Base-by-base conservation (phyloP, 2,888 invertebrate genomes). In the Megastigmus dorsalis region DNA sequence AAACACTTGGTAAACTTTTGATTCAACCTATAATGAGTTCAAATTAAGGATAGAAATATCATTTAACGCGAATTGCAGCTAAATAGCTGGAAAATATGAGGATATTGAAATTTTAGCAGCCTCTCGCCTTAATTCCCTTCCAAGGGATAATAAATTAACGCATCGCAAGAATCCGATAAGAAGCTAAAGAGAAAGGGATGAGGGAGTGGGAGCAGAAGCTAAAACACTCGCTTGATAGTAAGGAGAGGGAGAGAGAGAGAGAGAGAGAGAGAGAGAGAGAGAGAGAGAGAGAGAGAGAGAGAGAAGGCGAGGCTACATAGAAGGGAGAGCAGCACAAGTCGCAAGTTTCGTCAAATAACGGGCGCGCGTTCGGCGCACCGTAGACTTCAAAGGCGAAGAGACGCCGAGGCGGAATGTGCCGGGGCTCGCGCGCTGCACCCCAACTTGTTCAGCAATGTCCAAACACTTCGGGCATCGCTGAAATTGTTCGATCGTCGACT, bases 371-470 rank as follows among this genome's bases (percentile, higher is more conserved):
- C 28, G 38, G 43, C 30, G 20, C 13, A 30, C 15, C 41, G 13
- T 20, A 33, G 45, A 65, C 63, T 74, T 69, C 76, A 75, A 75
- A 69, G 75, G 54, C n/a, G n/a, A n/a, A n/a, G n/a, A n/a, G n/a
- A n/a, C n/a, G 54, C 33, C 6, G 48, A 50, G 13, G 5, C 20
- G 45, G 57, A 36, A 23, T 50, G 33, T 33, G 10, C 9, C 48
- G 38, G 9, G 41, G n/a, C 15, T 15, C 33, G 33, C 59, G 65
- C 50, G 36, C 23, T 30, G 28, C 52, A 13, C n/a, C n/a, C 69
- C 60, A 68, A 45, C 50, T 72, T 73, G 73, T 33, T 48, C 48
- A 5, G 36, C 33, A 5, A 20, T 13, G 18, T 10, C 57, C 33
- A 48, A 71, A 65, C 57, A 66, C 57, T 66, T 41, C 15, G 50